phyloP scores from a whole-genome alignment of 2,797 vertebrate genomes.

The Cynodonichthys magdalenae region DNA sequence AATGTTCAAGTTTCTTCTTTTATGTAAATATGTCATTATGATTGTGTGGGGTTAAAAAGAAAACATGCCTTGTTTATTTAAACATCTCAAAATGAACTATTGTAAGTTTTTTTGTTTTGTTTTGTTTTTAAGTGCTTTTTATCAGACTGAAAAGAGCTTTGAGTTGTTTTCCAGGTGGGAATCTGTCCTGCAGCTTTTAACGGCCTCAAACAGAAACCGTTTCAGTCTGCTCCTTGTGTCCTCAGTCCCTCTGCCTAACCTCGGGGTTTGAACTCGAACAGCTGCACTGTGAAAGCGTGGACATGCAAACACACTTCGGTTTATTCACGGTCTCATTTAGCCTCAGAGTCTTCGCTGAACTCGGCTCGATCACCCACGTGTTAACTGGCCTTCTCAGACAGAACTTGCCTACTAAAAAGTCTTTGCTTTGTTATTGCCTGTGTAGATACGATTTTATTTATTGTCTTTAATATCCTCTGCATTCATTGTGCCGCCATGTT shows the following conservation, averaged over 20 bases:
- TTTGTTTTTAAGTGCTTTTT: no score
- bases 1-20: no score
- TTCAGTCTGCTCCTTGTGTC: background rate
- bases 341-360: constrained; percentile 22
- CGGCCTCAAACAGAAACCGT: background rate
- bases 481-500: constrained; percentile 77
- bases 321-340: no score
- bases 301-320: no score
- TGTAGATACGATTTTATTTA: constrained; percentile 83
- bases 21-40: no score
- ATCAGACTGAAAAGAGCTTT: background rate
- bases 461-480: constrained; percentile 78
- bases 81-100: background rate
- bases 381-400: constrained; percentile 60
- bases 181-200: constrained; percentile 1
- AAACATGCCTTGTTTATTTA: no score
- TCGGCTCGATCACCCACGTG: constrained; percentile 28
- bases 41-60: no score
- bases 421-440: constrained; percentile 63
- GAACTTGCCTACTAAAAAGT: constrained; percentile 66
- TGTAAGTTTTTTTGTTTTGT: no score
- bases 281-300: background rate
- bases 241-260: background rate
- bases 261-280: background rate
- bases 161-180: background rate